Evolutionary conservation across 2,888 invertebrate genomes (phyloP).

Genomic region (Thelaira solivaga): DNA sequence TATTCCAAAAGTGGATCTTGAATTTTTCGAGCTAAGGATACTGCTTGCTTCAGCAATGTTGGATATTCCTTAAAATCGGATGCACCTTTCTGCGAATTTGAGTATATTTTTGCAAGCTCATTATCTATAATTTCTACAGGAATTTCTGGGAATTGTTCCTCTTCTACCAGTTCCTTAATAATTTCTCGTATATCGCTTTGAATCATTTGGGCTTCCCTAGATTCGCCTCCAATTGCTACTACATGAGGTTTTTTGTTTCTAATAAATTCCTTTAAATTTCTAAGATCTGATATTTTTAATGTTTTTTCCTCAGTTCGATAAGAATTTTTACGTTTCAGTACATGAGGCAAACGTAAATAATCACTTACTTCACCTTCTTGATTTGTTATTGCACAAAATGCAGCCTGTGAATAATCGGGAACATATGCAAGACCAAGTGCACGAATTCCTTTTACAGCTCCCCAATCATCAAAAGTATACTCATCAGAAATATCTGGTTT

Average conservation of each 20-base stretch:
- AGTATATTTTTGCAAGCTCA: conserved; percentile 93
- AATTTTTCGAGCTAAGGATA: conserved; percentile 92
- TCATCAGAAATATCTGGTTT: conserved; percentile 82
- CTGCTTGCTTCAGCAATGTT: conserved; percentile 91
- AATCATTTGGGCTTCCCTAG: conserved; percentile 89
- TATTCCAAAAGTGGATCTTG: conserved; percentile 98
- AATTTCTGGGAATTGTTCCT: conserved; percentile 91
- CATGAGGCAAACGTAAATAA: conserved; percentile 90
- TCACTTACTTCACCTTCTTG: conserved; percentile 95
- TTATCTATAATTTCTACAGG: conserved; percentile 95
- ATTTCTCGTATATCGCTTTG: conserved; percentile 87
- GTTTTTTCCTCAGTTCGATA: conserved; percentile 83
- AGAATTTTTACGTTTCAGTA: conserved; percentile 89
- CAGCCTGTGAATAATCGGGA: conserved; percentile 88
- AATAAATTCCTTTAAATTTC: conserved; percentile 88
- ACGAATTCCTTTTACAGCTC: conserved; percentile 85
- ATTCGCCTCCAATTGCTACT: conserved; percentile 93
- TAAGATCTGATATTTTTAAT: conserved; percentile 83
- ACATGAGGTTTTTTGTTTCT: conserved; percentile 94
- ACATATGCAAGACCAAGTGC: conserved; percentile 93
- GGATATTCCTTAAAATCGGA: conserved; percentile 96
- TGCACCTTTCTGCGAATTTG: conserved; percentile 90
- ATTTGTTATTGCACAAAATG: conserved; percentile 91
- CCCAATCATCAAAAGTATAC: conserved; percentile 95
- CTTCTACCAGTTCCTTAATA: conserved; percentile 85